Conservation (phyloP, 2,888 invertebrate species). For the Rhamphomyia laevipes region DNA sequence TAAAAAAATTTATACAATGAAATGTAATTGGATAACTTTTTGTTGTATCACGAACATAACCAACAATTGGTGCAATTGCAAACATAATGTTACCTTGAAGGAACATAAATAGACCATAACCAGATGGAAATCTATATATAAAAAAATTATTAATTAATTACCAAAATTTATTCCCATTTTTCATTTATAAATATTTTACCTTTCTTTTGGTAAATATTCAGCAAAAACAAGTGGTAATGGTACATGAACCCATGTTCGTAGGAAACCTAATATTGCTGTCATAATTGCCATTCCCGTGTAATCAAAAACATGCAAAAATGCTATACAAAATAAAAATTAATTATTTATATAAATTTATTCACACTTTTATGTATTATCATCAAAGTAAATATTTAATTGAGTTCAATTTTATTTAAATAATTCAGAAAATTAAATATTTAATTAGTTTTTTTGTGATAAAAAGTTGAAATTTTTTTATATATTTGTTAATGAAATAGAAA, state of each 20-base stretch:
- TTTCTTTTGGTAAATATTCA: conserved; percentile 51
- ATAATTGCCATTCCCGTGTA: conserved; percentile 45
- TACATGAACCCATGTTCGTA: conserved; percentile 59
- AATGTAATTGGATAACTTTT: conserved; percentile 55
- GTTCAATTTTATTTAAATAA: too few species aligned
- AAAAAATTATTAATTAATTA: not conserved
- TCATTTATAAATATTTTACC: conserved; percentile 20
- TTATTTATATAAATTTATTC: not conserved
- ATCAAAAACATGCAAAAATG: conserved; percentile 40
- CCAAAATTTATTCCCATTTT: not conserved
- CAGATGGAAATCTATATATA: conserved; percentile 49
- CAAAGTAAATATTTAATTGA: too few species aligned
- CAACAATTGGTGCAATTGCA: conserved; percentile 55
- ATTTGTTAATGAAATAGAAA: too few species aligned
- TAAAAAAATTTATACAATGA: conserved; percentile 52
- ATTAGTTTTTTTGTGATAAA: too few species aligned
- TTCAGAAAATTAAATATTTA: too few species aligned
- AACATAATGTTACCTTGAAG: conserved; percentile 57
- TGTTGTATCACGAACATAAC: conserved; percentile 49
- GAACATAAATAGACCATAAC: conserved; percentile 59
- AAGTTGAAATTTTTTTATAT: too few species aligned
- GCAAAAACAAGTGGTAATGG: conserved; percentile 58
- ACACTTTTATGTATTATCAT: not conserved
- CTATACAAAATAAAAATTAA: conserved; percentile 27
- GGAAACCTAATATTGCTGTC: conserved; percentile 51